Conservation (phyloP, 2,113 vertebrate genomes). For the Rhabdomys dilectus region DNA sequence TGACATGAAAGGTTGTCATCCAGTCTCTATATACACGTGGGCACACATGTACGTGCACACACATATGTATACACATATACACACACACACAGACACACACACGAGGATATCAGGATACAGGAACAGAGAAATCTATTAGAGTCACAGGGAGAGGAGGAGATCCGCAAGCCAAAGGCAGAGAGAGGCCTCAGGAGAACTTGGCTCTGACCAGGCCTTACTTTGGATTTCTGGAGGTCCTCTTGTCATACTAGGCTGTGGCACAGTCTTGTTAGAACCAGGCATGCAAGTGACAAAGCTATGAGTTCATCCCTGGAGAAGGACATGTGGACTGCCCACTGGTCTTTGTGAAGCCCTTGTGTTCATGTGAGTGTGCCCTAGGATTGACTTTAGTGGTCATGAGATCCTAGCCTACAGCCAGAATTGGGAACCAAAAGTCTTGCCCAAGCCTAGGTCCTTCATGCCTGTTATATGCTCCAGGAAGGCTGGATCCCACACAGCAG, state of each 20-base stretch:
- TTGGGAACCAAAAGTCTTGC: not conserved
- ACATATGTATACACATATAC: not conserved
- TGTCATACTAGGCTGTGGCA: too few relatives aligned
- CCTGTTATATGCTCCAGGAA: too few relatives aligned
- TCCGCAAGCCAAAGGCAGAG: not conserved
- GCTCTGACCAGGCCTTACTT: not conserved
- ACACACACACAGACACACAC: not conserved
- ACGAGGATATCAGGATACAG: not conserved
- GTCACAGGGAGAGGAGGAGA: too few relatives aligned
- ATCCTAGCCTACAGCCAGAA: too few relatives aligned
- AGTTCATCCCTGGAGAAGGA: not conserved
- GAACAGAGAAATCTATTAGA: not conserved
- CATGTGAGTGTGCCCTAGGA: not conserved
- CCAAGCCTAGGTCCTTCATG: not conserved
- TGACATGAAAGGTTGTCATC: not conserved
- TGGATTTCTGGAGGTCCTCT: not conserved
- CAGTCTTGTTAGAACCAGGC: not conserved
- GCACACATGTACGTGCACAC: not conserved
- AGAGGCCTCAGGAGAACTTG: not conserved
- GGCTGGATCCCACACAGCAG: accelerated
- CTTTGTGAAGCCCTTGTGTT: not conserved
- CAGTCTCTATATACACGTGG: too few relatives aligned
- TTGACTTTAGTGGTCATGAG: accelerated
- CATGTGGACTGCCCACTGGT: not conserved
- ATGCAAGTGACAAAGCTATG: not conserved